Evolutionary conservation across 2,797 vertebrate species (phyloP).

Genomic region (Cottoperca gobio): DNA sequence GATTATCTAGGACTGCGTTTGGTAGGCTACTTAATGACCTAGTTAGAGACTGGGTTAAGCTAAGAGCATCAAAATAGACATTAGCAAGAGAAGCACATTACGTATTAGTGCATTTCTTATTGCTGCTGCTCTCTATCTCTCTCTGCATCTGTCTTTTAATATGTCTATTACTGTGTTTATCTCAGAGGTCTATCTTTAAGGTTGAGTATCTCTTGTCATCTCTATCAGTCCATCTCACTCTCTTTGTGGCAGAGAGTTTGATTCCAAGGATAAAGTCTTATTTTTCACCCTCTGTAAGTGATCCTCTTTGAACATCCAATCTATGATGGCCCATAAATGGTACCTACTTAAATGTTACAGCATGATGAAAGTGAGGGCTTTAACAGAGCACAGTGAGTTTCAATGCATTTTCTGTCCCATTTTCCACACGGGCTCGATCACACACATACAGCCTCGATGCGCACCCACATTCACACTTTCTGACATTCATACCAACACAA

Average conservation of each 20-base stretch:
- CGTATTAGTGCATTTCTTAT: constrained; percentile 40
- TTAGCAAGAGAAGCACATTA: constrained; percentile 65
- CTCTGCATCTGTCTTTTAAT: constrained; percentile 42
- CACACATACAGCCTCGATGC: constrained; percentile 26
- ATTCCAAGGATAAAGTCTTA: constrained; percentile 29
- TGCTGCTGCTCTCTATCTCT: constrained; percentile 37
- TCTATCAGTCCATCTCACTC: constrained; percentile 24
- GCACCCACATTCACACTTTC: constrained; percentile 25
- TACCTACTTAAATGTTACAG: constrained; percentile 62
- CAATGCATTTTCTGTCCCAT: constrained; percentile 52
- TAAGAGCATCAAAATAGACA: constrained; percentile 73
- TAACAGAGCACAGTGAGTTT: constrained; percentile 39
- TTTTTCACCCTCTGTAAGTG: constrained; percentile 18
- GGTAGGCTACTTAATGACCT: constrained; percentile 74
- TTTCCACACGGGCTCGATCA: constrained; percentile 32
- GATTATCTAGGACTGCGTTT: constrained; percentile 71
- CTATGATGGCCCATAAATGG: constrained; percentile 45
- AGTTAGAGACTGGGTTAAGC: constrained; percentile 70
- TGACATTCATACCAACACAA: constrained; percentile 25
- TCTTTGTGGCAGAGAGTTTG: constrained; percentile 3
- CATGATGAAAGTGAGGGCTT: constrained; percentile 55
- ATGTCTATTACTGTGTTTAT: constrained; percentile 48
- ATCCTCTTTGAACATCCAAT: constrained; percentile 59
- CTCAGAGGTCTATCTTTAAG: constrained; percentile 32
- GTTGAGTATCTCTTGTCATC: constrained; percentile 41